phyloP scores from a whole-genome alignment of 2,888 invertebrate species.

The Leptopterna dolabrata region DNA sequence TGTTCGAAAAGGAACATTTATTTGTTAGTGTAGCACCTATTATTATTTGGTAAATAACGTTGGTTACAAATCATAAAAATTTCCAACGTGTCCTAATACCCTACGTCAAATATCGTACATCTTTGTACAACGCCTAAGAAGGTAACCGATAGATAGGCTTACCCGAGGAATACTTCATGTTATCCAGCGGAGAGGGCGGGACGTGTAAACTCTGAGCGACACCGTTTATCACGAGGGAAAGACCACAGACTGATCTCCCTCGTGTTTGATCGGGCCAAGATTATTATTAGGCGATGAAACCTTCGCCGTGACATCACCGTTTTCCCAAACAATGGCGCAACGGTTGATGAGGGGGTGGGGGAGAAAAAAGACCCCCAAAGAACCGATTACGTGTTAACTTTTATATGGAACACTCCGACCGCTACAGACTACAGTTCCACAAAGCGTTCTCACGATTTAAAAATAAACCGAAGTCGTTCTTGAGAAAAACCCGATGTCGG shows the following conservation, averaged over 20 bases:
- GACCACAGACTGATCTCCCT: conserved; percentile 12
- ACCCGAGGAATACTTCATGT: not conserved
- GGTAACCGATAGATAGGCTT: not conserved
- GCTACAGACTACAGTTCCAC: not conserved
- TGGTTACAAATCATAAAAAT: no score
- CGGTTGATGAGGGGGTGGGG: not conserved
- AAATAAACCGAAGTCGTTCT: not conserved
- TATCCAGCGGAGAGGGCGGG: not conserved
- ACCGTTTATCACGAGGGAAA: conserved; percentile 20
- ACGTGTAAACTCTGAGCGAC: not conserved
- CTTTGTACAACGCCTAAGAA: no score
- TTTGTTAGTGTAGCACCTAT: no score
- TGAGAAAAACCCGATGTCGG: not conserved
- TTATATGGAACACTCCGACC: not conserved
- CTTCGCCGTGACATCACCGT: conserved; percentile 16
- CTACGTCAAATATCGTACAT: no score
- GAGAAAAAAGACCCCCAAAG: not conserved
- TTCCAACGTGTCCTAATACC: no score
- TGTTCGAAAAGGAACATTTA: no score
- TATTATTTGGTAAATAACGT: no score
- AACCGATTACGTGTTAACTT: not conserved
- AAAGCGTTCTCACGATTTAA: not conserved
- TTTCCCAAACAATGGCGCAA: conserved; percentile 30
- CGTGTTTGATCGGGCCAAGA: conserved; percentile 19
- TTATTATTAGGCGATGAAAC: conserved; percentile 36